phyloP scores from a whole-genome alignment of 2,797 vertebrate species.

The Lepus oiostolus region DNA sequence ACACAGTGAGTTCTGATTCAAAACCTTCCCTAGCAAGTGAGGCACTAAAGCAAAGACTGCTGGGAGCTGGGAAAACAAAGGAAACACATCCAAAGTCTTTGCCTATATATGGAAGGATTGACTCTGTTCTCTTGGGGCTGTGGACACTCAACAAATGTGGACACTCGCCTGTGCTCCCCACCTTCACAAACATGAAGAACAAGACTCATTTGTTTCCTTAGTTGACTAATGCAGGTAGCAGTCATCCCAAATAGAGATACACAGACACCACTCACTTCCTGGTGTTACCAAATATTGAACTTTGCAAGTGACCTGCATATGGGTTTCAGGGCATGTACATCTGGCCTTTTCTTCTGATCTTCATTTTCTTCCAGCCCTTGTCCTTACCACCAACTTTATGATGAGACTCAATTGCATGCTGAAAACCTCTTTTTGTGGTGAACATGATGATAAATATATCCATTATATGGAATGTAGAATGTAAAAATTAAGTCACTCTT shows the following conservation, averaged over 20 bases:
- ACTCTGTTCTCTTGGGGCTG: background rate
- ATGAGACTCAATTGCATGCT: background rate
- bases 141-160: background rate
- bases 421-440: background rate
- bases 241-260: constrained; percentile 1
- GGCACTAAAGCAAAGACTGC: constrained; percentile 23
- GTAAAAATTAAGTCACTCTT: background rate
- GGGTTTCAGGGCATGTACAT: background rate
- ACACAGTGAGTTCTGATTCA: background rate
- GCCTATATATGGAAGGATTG: background rate
- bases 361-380: background rate
- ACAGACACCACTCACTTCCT: constrained; percentile 19
- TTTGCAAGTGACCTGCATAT: background rate
- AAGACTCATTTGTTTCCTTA: constrained; percentile 20
- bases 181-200: background rate
- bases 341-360: background rate
- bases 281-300: background rate
- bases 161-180: background rate
- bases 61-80: background rate
- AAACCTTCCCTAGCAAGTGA: constrained; percentile 21
- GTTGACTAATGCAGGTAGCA: constrained; percentile 15
- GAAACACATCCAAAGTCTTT: background rate
- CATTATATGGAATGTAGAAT: background rate
- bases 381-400: background rate
- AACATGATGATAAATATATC: background rate